A percentile compares a stretch with the other conserved stretches of the same genome.
These are phyloP conservation scores for Heliornis fulica DNA, from an alignment of 2,113 vertebrate species.

Conservation along the genomic window DNA sequence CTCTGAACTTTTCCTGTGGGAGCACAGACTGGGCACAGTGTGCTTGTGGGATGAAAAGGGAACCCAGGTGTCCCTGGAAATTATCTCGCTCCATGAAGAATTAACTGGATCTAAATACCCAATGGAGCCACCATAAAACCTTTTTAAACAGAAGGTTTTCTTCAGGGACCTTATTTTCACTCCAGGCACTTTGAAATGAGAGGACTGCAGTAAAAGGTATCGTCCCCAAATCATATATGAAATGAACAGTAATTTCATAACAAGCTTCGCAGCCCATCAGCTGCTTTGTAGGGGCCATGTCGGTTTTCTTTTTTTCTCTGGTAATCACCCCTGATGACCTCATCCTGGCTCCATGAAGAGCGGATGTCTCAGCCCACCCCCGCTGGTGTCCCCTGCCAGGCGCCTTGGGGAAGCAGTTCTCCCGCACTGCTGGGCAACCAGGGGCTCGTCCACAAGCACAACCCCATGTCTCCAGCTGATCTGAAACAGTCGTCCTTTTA, in stretches of 20 bases:
- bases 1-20: background rate
- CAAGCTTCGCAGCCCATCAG: background rate
- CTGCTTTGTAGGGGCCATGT: background rate
- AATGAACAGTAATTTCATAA: background rate
- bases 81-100: background rate
- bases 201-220: background rate
- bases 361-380: background rate
- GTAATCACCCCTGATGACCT: background rate
- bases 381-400: background rate
- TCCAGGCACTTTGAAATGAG: background rate
- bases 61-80: background rate
- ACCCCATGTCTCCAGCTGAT: background rate
- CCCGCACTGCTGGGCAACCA: fast-evolving
- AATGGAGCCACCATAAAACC: background rate
- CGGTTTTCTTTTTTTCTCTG: background rate
- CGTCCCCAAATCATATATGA: background rate
- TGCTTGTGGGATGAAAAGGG: background rate
- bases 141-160: background rate
- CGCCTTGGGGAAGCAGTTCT: background rate
- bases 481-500: background rate
- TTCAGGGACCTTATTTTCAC: background rate
- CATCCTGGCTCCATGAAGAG: background rate
- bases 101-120: background rate
- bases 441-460: fast-evolving
- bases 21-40: background rate